Conservation (phyloP, 37 sponge, comb jelly and placozoan genomes). For the Beroe forskalii region DNA sequence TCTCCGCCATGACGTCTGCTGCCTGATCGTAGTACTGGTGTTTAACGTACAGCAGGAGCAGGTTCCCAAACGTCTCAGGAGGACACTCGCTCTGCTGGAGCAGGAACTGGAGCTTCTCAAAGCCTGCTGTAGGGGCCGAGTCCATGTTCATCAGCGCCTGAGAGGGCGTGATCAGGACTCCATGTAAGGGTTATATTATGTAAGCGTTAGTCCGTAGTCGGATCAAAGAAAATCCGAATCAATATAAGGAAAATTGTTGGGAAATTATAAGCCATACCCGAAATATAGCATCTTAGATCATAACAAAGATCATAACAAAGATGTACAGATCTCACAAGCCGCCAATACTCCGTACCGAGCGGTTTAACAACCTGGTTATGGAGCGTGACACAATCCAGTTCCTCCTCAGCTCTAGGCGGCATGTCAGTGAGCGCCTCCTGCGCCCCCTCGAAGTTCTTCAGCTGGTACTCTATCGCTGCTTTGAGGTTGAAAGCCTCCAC, state of each 20-base stretch:
- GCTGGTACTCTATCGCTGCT: slow-evolving; percentile 96
- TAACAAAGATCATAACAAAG: no score
- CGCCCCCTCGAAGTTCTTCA: slow-evolving; percentile 94
- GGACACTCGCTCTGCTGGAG: slow-evolving; percentile 94
- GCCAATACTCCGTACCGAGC: no score
- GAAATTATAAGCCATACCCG: no score
- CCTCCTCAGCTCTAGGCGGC: slow-evolving; percentile 96
- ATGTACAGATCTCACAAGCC: no score
- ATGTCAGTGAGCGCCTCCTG: slow-evolving; percentile 95
- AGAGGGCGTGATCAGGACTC: not conserved
- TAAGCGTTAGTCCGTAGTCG: not conserved
- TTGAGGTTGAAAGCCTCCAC: slow-evolving; percentile 96
- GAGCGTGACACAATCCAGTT: slow-evolving; percentile 91
- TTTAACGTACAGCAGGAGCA: slow-evolving; percentile 91
- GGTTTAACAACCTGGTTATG: slow-evolving; percentile 76
- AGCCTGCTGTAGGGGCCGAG: slow-evolving; percentile 86
- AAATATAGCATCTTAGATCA: no score
- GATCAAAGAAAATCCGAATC: no score
- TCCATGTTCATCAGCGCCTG: slow-evolving; percentile 95
- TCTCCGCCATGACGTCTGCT: slow-evolving; percentile 98
- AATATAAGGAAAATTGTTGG: no score
- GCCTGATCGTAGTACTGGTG: slow-evolving; percentile 95
- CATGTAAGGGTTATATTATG: not conserved
- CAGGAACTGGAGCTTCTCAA: slow-evolving; percentile 98
- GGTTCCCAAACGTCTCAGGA: slow-evolving; percentile 92